Evolutionary conservation across 2,888 invertebrate species (phyloP), one percentile per base, ranked within the genome.

Genomic region (Eledona agricola): DNA sequence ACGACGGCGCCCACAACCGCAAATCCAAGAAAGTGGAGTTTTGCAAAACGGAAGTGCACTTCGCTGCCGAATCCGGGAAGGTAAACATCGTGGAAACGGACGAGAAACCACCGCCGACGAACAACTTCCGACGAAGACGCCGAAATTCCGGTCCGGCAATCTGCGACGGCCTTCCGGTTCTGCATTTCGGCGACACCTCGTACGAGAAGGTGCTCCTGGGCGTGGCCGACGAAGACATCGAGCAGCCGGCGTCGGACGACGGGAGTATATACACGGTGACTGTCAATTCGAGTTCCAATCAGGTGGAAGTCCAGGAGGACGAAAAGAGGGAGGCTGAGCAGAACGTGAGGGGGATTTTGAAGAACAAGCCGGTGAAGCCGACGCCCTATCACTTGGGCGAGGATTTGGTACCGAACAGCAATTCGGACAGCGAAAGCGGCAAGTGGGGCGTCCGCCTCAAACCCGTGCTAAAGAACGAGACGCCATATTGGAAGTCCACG

Each of bases 11-110:
- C 32, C 58, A 56, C 15, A 63, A 55, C 35, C 78, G 79, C 62
- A 82, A 79, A 70, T 78, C 81, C 1, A 90, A 90, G 72, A 89
- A 84, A 74, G 92, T 93, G 0, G 91, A 88, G 66, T 93, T 93
- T 74, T 90, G 90, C 70, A 92, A 92, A 78, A 92, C 92, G 0
- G 93, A 93, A 77, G 85, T 93, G 13, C 93, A 93, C 73, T 92
- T 92, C 72, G 88, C 90, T 0, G 88, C 90, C 7, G 92, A 92
- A 70, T 88, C 90, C 1, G 93, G 93, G 0, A 85, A 86, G 64
- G 89, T 93, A 0, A 90, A 92, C 69, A 91, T 93, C 51, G 91
- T 93, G 17, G 90, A 91, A 69, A 92, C 92, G 0, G 90, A 91
- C 73, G 90, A 88, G 57, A 92, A 93, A 72, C 92, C 92, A 28